A percentile compares a stretch with the other conserved stretches of the same genome.
Conservation (phyloP, 2,888 invertebrate genomes). For the Melanargia galathea region DNA sequence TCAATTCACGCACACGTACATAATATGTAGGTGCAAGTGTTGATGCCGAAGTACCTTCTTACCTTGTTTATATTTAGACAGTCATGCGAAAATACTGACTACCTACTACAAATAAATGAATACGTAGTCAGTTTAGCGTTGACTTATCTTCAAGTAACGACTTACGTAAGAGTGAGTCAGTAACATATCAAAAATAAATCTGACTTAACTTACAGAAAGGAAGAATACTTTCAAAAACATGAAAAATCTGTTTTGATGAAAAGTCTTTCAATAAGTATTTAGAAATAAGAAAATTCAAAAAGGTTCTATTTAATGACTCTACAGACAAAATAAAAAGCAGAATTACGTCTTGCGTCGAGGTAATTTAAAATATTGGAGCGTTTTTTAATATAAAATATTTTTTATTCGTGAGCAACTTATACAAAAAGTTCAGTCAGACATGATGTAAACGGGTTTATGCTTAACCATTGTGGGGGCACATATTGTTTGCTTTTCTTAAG, state of each 20-base stretch:
- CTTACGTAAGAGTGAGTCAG: neutral
- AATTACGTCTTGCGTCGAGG: neutral
- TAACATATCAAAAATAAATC: neutral
- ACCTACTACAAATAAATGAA: no score
- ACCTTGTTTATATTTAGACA: no score
- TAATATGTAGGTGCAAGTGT: neutral
- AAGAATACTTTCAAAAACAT: neutral
- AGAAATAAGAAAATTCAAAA: neutral
- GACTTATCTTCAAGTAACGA: no score
- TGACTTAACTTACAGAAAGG: neutral
- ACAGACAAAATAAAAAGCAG: neutral
- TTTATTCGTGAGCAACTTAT: constrained; percentile 13
- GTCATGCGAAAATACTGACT: no score
- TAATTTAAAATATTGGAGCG: neutral
- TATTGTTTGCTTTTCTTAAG: constrained; percentile 36
- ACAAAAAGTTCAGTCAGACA: constrained; percentile 22
- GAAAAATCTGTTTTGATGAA: neutral
- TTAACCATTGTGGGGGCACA: constrained; percentile 20
- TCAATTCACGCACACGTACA: neutral
- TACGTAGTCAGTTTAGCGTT: no score
- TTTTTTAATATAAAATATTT: constrained; percentile 3
- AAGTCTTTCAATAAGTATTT: neutral
- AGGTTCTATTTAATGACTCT: neutral
- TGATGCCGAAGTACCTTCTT: no score
- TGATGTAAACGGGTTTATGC: constrained; percentile 24